These are phyloP conservation scores for Percopsis omiscomaycus DNA, from an alignment of 2,797 vertebrate species.

Conservation along the genomic window DNA sequence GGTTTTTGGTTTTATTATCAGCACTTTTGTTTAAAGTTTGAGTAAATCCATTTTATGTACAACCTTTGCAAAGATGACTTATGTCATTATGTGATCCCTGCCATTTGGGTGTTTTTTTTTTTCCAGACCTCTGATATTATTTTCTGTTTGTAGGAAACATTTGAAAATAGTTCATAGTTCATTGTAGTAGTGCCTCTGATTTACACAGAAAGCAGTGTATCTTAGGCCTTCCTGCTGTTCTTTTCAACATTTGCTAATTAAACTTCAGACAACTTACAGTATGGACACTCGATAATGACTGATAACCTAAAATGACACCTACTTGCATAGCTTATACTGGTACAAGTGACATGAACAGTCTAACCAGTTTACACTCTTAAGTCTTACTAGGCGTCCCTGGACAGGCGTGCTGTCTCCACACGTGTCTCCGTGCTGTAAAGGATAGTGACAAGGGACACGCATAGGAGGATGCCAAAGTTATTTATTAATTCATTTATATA, in stretches of 20 bases:
- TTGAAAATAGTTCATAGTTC: conserved; percentile 24
- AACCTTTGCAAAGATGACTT: conserved; percentile 23
- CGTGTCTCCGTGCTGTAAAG: conserved; percentile 40
- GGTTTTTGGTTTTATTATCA: conserved; percentile 45
- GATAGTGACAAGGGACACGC: conserved; percentile 36
- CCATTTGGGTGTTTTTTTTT: conserved; percentile 27
- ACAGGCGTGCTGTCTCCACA: conserved; percentile 46
- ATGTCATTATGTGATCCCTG: conserved; percentile 52
- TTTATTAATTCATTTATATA: conserved; percentile 59
- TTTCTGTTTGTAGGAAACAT: background rate
- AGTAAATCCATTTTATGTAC: conserved; percentile 40
- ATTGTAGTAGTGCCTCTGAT: conserved; percentile 15
- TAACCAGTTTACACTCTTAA: conserved; percentile 69
- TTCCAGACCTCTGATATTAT: conserved; percentile 27
- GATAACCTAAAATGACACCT: conserved; percentile 30
- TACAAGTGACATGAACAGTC: conserved; percentile 37
- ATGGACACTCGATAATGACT: conserved; percentile 12
- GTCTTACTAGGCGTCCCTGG: conserved; percentile 69
- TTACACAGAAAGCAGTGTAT: conserved; percentile 16
- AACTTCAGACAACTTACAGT: conserved; percentile 7
- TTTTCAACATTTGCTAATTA: conserved; percentile 22
- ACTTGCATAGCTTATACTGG: conserved; percentile 13
- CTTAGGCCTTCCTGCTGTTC: conserved; percentile 24
- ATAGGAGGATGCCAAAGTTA: conserved; percentile 46
- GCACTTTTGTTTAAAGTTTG: conserved; percentile 38